A percentile compares a stretch with the other conserved stretches of the same genome.
Conservation (phyloP, 2,113 vertebrate species). For the Gorilla gorilla region DNA sequence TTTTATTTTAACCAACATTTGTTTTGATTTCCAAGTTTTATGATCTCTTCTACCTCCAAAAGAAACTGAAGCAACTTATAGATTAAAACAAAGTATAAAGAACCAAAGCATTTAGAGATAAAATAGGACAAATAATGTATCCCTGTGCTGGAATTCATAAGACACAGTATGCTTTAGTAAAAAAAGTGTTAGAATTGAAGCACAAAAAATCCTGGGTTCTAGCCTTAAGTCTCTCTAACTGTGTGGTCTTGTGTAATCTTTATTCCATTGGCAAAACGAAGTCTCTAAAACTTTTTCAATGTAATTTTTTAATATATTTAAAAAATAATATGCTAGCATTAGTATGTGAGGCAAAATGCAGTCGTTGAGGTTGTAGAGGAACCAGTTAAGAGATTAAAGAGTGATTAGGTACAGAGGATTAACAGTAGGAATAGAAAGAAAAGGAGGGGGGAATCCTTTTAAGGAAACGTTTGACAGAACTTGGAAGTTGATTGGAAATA, state of each 20-base stretch:
- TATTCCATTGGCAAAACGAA: not conserved
- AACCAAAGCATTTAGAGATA: not conserved
- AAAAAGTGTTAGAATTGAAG: not conserved
- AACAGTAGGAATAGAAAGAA: not conserved
- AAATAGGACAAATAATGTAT: not conserved
- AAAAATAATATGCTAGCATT: not conserved
- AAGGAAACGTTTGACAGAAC: not conserved
- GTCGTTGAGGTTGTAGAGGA: not conserved
- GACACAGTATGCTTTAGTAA: not conserved
- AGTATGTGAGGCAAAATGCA: not conserved
- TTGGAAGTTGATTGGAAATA: not conserved
- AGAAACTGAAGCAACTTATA: not conserved
- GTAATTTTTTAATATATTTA: not conserved
- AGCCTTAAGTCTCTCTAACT: not conserved
- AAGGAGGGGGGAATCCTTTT: not conserved
- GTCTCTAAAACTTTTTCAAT: not conserved
- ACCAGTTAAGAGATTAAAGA: not conserved
- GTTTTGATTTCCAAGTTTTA: slow-evolving; percentile 43
- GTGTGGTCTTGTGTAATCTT: not conserved
- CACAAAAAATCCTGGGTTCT: not conserved
- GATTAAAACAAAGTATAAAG: not conserved
- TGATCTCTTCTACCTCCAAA: not conserved
- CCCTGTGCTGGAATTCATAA: not conserved
- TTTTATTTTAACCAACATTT: slow-evolving; percentile 30
- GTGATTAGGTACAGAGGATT: not conserved